phyloP scores from a whole-genome alignment of 1,140 invertebrate genomes.

The Microplitis mediator region DNA sequence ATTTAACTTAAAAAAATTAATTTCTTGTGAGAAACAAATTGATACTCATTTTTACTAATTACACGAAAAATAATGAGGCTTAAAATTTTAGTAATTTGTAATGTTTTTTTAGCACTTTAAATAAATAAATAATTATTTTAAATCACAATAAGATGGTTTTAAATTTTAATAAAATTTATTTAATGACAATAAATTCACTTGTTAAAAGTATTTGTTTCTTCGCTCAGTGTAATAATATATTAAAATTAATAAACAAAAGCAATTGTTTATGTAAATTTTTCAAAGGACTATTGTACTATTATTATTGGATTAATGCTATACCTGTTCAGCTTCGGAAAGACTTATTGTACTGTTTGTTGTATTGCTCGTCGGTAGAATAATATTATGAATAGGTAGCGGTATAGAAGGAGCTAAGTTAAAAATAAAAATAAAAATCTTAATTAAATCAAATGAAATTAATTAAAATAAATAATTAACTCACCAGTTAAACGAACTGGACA shows the following conservation, averaged over 20 bases:
- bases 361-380: slow-evolving; percentile 65
- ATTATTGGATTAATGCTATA: slow-evolving; percentile 26
- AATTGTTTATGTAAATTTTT: slow-evolving; percentile 11
- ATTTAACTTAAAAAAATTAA: not conserved
- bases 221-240: not conserved
- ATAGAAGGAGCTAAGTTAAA: slow-evolving; percentile 54
- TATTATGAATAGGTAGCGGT: slow-evolving; percentile 67
- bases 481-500: slow-evolving; percentile 59
- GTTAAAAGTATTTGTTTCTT: no score
- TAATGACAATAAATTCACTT: no score
- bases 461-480: slow-evolving; percentile 13
- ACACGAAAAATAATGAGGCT: no score
- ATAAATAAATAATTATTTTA: slow-evolving; percentile 4
- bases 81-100: no score
- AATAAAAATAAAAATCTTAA: not conserved
- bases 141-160: not conserved
- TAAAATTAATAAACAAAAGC: slow-evolving; percentile 1
- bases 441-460: not conserved
- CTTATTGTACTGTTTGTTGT: slow-evolving; percentile 49
- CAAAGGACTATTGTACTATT: not conserved
- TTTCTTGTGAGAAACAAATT: no score
- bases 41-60: no score
- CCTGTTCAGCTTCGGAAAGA: slow-evolving; percentile 53
- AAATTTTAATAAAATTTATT: no score
- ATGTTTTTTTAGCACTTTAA: no score